Percentiles rank a stretch among this genome's conserved stretches.
These are phyloP conservation scores for Mythimna ferrago DNA, from an alignment of 2,888 invertebrate species.

Conservation along the genomic window DNA sequence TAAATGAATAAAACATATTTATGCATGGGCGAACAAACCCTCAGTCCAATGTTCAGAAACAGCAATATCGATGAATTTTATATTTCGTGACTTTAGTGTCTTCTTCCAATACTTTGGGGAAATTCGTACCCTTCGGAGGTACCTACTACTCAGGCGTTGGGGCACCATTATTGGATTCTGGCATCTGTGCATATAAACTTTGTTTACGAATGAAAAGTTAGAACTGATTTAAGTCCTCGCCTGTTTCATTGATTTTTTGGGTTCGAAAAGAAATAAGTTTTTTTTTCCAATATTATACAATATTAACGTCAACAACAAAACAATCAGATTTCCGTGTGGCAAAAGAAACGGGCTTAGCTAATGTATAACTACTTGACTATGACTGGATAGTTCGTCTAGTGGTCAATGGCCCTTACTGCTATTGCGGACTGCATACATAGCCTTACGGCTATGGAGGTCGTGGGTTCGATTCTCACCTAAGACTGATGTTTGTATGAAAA, in stretches of 20 bases:
- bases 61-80: slow-evolving; percentile 87
- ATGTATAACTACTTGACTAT: too few relatives aligned
- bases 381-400: too few relatives aligned
- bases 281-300: too few relatives aligned
- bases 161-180: slow-evolving; percentile 86
- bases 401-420: too few relatives aligned
- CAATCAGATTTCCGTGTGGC: too few relatives aligned
- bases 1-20: slow-evolving; percentile 61
- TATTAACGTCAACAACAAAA: too few relatives aligned
- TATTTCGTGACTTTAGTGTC: slow-evolving; percentile 82
- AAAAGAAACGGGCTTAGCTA: too few relatives aligned
- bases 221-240: slow-evolving; percentile 78
- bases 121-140: slow-evolving; percentile 83
- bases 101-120: slow-evolving; percentile 83
- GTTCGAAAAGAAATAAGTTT: slow-evolving; percentile 8
- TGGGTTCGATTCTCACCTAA: too few relatives aligned
- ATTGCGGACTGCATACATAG: too few relatives aligned
- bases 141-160: slow-evolving; percentile 75
- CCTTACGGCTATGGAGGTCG: too few relatives aligned
- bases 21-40: slow-evolving; percentile 55
- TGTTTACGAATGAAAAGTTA: slow-evolving; percentile 83
- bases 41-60: slow-evolving; percentile 73
- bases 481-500: too few relatives aligned
- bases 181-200: slow-evolving; percentile 86
- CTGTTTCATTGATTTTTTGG: slow-evolving; percentile 57